phyloP scores from a whole-genome alignment of 2,888 invertebrate genomes.

The Stenodema calcarata region DNA sequence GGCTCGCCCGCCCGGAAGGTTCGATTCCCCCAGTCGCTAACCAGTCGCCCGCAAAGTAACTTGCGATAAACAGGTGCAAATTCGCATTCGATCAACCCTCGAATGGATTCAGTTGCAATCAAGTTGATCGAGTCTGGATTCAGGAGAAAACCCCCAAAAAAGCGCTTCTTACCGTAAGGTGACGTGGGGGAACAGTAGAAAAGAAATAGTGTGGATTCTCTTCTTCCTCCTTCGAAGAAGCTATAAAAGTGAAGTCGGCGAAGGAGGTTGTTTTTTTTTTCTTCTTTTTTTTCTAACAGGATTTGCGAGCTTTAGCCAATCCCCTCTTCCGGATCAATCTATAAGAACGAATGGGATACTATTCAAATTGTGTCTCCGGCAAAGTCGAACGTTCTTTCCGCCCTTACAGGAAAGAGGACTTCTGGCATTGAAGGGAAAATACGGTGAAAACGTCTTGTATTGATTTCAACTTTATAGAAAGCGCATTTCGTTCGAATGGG shows the following conservation, averaged over 20 bases:
- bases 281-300: not conserved
- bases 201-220: not conserved
- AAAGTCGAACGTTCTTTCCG: not conserved
- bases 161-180: not conserved
- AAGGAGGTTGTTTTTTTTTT: not conserved
- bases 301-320: not conserved
- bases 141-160: too few relatives aligned
- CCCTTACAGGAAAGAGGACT: not conserved
- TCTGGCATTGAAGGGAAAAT: not conserved
- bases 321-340: not conserved
- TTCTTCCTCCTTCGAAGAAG: not conserved
- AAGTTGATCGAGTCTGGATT: not conserved
- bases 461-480: not conserved
- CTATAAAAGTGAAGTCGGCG: not conserved
- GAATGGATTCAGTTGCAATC: not conserved
- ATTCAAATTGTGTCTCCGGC: not conserved
- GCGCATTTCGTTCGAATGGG: not conserved
- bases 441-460: not conserved
- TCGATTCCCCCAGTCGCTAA: too few relatives aligned
- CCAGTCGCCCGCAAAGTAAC: too few relatives aligned
- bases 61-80: too few relatives aligned
- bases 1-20: too few relatives aligned
- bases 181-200: not conserved
- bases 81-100: not conserved
- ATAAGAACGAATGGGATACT: not conserved